Conservation (phyloP, 35 echinoderm and acorn worm species). For the Apostichopus parvimensis region DNA sequence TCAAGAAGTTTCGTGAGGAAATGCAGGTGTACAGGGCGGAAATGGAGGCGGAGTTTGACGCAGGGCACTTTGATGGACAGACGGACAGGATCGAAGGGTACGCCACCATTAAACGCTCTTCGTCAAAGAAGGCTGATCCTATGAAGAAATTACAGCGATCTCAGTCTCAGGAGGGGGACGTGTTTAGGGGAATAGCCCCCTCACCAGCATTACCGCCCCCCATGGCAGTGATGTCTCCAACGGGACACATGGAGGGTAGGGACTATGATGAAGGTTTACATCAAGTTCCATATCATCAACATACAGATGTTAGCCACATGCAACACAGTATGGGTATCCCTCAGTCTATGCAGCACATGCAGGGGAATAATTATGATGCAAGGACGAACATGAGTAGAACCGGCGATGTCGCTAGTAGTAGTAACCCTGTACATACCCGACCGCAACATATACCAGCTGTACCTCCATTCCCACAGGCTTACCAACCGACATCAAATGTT, state of each 20-base stretch:
- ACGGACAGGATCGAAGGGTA: constrained; percentile 79
- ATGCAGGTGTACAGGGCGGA: constrained; percentile 65
- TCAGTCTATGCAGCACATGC: not conserved
- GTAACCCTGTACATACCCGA: not conserved
- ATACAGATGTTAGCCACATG: not conserved
- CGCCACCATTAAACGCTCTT: constrained; percentile 88
- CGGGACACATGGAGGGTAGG: not conserved
- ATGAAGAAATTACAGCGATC: constrained; percentile 64
- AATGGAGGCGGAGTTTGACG: constrained; percentile 74
- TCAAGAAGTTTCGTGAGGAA: constrained; percentile 89
- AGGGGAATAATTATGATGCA: not conserved
- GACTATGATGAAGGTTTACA: not conserved
- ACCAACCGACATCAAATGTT: constrained; percentile 27
- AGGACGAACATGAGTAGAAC: not conserved
- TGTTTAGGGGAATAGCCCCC: constrained; percentile 42
- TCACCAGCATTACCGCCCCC: constrained; percentile 57
- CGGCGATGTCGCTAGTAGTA: not conserved
- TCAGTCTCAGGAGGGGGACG: constrained; percentile 80
- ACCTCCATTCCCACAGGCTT: constrained; percentile 29
- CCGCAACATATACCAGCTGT: not conserved
- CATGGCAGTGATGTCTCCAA: not conserved
- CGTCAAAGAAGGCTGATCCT: constrained; percentile 69
- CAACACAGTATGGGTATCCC: not conserved
- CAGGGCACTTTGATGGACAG: constrained; percentile 46
- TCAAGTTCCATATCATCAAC: too few relatives aligned